Evolutionary conservation across 2,797 vertebrate genomes (phyloP).

Genomic region (Paramormyrops hopkinsi): DNA sequence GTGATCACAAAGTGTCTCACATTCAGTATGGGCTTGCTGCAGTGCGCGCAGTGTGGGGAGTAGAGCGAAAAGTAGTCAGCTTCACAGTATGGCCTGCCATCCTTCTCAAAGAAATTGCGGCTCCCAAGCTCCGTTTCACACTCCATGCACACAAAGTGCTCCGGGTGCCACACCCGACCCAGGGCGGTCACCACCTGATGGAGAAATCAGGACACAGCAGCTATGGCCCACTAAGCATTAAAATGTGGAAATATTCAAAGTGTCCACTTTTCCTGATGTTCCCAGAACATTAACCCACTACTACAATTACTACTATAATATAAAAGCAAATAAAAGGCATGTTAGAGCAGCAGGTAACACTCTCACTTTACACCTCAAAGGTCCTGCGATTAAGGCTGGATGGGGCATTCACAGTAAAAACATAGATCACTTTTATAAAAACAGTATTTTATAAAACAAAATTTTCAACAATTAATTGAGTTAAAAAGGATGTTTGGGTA

Average conservation of each 20-base stretch:
- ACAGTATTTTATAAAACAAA: neutral
- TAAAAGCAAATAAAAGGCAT: neutral
- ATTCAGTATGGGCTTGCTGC: slow-evolving; percentile 83
- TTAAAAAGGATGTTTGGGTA: neutral
- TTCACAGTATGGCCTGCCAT: slow-evolving; percentile 82
- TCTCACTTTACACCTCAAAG: neutral
- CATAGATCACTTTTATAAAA: neutral
- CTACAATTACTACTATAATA: neutral
- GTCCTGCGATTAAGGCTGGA: neutral
- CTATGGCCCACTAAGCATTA: neutral
- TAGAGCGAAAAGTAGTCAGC: slow-evolving; percentile 84
- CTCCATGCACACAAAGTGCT: slow-evolving; percentile 81
- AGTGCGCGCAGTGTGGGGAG: slow-evolving; percentile 81
- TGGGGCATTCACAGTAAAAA: neutral
- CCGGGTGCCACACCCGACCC: slow-evolving; percentile 84
- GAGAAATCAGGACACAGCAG: neutral
- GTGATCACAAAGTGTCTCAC: slow-evolving; percentile 50
- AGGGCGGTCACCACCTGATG: slow-evolving; percentile 80
- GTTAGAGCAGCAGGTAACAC: neutral
- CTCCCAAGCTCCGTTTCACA: slow-evolving; percentile 78
- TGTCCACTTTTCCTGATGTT: neutral
- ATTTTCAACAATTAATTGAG: neutral
- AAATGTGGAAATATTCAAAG: neutral
- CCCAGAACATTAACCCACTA: neutral
- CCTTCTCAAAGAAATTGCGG: slow-evolving; percentile 89